Evolutionary conservation across 2,113 vertebrate genomes (phyloP).

Genomic region (Halcyon malimbica): DNA sequence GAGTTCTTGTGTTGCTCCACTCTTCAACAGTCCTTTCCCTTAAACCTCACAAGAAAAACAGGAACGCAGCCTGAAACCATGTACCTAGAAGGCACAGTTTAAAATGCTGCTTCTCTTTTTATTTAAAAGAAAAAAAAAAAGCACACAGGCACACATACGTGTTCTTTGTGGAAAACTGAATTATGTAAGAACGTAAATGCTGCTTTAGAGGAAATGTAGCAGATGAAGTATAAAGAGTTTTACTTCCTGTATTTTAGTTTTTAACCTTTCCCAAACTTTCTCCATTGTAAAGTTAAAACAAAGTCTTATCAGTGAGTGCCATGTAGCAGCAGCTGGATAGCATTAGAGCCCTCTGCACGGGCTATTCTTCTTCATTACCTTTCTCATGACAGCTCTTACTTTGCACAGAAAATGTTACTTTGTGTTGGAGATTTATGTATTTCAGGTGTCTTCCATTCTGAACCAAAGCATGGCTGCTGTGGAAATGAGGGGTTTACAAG

Average conservation of each 20-base stretch:
- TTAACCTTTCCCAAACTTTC: conserved; percentile 79
- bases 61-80: background rate
- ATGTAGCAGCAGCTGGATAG: conserved; percentile 91
- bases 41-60: background rate
- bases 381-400: conserved; percentile 88
- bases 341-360: conserved; percentile 87
- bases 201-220: conserved; percentile 73
- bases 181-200: conserved; percentile 70
- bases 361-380: conserved; percentile 93
- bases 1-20: background rate
- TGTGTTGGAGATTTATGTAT: conserved; percentile 89
- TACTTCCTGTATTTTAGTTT: conserved; percentile 77
- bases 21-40: background rate
- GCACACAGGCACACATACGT: background rate
- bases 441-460: conserved; percentile 85
- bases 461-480: conserved; percentile 65
- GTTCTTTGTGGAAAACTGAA: conserved; percentile 59
- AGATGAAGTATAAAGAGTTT: conserved; percentile 76
- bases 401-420: conserved; percentile 87
- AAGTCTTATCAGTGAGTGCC: conserved; percentile 79
- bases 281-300: conserved; percentile 79
- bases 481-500: conserved; percentile 42
- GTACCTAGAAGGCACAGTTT: conserved; percentile 3
- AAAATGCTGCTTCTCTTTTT: conserved; percentile 26
- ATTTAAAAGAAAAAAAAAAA: background rate